Evolutionary conservation across 2,797 vertebrate genomes (phyloP).

Genomic region (Pampus argenteus): DNA sequence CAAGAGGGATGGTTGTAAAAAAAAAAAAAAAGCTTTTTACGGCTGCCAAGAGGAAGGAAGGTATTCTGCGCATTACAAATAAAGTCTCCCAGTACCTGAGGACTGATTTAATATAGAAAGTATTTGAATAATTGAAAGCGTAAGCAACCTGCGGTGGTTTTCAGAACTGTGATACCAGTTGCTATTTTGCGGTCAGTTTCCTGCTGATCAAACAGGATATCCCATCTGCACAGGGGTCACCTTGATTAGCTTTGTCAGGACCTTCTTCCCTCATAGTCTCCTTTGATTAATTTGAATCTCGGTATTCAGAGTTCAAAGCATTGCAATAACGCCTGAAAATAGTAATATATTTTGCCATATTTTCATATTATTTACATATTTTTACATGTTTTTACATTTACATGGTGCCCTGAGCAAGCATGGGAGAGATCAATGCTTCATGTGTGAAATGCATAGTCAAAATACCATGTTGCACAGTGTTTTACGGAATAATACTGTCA

Average conservation of each 20-base stretch:
- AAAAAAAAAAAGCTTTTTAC: conserved; percentile 46
- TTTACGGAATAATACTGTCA: conserved; percentile 35
- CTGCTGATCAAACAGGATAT: conserved; percentile 49
- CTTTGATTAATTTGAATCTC: conserved; percentile 59
- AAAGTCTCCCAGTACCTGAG: conserved; percentile 41
- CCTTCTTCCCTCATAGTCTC: conserved; percentile 4
- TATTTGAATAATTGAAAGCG: conserved; percentile 73
- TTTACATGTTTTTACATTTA: conserved; percentile 70
- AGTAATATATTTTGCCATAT: conserved; percentile 52
- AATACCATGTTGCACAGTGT: conserved; percentile 31
- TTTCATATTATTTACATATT: conserved; percentile 76
- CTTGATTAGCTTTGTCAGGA: conserved; percentile 49
- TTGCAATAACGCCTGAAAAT: conserved; percentile 32
- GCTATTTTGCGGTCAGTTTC: conserved; percentile 57
- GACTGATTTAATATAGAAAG: conserved; percentile 61
- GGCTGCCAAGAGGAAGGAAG: conserved; percentile 25
- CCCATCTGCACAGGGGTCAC: conserved; percentile 53
- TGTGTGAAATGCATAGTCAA: conserved; percentile 57
- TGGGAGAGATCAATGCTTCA: conserved; percentile 36
- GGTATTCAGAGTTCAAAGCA: conserved; percentile 34
- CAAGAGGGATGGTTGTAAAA: conserved; percentile 37
- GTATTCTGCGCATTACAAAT: conserved; percentile 64
- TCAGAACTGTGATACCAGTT: conserved; percentile 46
- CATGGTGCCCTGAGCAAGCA: conserved; percentile 5
- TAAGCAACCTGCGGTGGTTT: conserved; percentile 57